Evolutionary conservation across 2,113 vertebrate genomes (phyloP).

Genomic region (Mungos mungo): DNA sequence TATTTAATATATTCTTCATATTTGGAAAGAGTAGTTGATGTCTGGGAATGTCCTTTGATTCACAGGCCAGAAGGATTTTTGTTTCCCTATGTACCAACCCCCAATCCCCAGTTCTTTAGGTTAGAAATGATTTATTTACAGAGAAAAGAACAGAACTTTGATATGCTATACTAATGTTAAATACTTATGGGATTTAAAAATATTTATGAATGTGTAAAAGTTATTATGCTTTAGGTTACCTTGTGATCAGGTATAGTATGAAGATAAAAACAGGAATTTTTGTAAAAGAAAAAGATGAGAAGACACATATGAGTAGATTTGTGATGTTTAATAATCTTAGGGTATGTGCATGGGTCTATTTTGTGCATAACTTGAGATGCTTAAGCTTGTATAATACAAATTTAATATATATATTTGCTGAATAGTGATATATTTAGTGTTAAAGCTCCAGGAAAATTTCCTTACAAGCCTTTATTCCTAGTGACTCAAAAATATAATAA

Average conservation of each 20-base stretch:
- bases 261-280: constrained; percentile 76
- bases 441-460: constrained; percentile 57
- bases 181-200: constrained; percentile 82
- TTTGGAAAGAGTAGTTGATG: constrained; percentile 83
- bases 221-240: constrained; percentile 83
- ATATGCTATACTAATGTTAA: constrained; percentile 80
- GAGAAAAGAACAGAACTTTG: constrained; percentile 80
- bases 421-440: constrained; percentile 53
- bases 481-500: constrained; percentile 54
- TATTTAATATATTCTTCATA: constrained; percentile 86
- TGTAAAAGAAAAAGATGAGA: constrained; percentile 64
- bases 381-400: constrained; percentile 54
- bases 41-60: constrained; percentile 85
- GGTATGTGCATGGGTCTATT: constrained; percentile 34
- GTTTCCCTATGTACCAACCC: constrained; percentile 61
- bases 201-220: constrained; percentile 81
- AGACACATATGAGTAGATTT: constrained; percentile 50
- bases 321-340: constrained; percentile 64
- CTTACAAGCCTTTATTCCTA: constrained; percentile 37
- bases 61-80: constrained; percentile 79
- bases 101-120: constrained; percentile 38
- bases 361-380: constrained; percentile 64
- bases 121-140: constrained; percentile 85
- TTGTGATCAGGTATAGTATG: constrained; percentile 78
- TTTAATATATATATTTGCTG: constrained; percentile 61